Evolutionary conservation across 2,888 invertebrate genomes (phyloP).

Genomic region (Tanaodytes sp.): DNA sequence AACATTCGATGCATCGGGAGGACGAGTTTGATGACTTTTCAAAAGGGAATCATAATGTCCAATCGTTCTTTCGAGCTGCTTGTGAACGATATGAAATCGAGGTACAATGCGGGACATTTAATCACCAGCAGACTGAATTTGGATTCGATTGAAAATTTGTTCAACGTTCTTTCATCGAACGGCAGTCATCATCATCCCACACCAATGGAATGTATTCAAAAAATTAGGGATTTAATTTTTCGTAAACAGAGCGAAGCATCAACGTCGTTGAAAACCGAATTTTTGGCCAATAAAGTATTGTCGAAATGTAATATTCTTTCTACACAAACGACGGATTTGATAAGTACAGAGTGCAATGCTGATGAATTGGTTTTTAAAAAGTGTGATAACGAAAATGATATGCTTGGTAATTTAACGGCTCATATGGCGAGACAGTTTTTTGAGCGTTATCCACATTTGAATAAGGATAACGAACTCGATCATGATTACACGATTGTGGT

Average conservation of each 20-base stretch:
- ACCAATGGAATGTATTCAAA: slow-evolving; percentile 1
- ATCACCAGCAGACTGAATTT: slow-evolving; percentile 4
- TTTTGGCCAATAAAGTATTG: slow-evolving; percentile 10
- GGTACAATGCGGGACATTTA: slow-evolving; percentile 8
- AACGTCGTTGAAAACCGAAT: background rate
- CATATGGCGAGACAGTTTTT: slow-evolving; percentile 11
- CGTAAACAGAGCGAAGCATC: background rate
- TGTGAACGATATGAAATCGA: slow-evolving; percentile 11
- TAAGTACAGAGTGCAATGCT: background rate
- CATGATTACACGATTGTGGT: slow-evolving; percentile 11
- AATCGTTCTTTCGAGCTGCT: slow-evolving; percentile 16
- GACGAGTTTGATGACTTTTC: slow-evolving; percentile 16
- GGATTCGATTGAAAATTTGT: slow-evolving; percentile 1
- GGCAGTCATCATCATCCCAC: slow-evolving; percentile 3
- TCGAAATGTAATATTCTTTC: slow-evolving; percentile 8
- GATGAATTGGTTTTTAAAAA: background rate
- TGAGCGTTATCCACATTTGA: slow-evolving; percentile 17
- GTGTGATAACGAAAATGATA: background rate
- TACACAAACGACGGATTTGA: background rate
- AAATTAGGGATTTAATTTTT: slow-evolving; percentile 3
- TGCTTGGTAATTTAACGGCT: background rate
- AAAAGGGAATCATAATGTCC: slow-evolving; percentile 26
- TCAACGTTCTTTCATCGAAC: background rate
- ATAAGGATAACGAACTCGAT: slow-evolving; percentile 12
- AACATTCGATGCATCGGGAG: slow-evolving; percentile 27